Evolutionary conservation across 2,113 vertebrate species (phyloP).

Genomic region (Sporophila hypoxantha): DNA sequence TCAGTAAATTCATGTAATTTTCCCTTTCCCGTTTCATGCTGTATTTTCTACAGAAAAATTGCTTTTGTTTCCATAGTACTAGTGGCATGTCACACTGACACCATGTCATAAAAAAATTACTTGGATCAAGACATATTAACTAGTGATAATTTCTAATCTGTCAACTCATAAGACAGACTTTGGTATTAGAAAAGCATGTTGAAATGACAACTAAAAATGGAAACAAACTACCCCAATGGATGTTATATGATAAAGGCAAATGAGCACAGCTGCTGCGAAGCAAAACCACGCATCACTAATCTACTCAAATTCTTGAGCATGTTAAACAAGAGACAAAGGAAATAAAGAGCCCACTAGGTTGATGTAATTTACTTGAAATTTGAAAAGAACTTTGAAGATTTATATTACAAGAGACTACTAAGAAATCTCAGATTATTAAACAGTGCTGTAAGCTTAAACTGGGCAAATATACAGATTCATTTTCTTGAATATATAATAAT

Average conservation of each 20-base stretch:
- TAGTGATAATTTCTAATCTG: neutral
- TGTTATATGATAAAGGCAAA: neutral
- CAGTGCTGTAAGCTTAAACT: neutral
- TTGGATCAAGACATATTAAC: neutral
- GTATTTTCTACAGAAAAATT: neutral
- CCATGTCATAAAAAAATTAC: neutral
- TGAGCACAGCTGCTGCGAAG: neutral
- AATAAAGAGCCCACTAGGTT: neutral
- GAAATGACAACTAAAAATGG: neutral
- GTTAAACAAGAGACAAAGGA: neutral
- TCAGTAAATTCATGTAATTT: neutral
- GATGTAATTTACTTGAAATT: neutral
- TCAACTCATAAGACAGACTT: neutral
- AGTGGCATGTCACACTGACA: neutral
- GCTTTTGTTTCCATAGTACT: neutral
- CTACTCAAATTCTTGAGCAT: neutral
- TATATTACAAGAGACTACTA: neutral
- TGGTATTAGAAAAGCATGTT: neutral
- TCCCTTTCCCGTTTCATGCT: neutral
- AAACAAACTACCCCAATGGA: neutral
- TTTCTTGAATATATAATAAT: neutral
- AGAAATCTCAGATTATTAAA: neutral
- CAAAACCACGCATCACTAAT: conserved; percentile 2
- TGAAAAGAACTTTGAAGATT: neutral
- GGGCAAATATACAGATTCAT: neutral